These are phyloP conservation scores for Platygyra sinensis DNA, from an alignment of 64 coral and sea anemone genomes.

Conservation along the genomic window DNA sequence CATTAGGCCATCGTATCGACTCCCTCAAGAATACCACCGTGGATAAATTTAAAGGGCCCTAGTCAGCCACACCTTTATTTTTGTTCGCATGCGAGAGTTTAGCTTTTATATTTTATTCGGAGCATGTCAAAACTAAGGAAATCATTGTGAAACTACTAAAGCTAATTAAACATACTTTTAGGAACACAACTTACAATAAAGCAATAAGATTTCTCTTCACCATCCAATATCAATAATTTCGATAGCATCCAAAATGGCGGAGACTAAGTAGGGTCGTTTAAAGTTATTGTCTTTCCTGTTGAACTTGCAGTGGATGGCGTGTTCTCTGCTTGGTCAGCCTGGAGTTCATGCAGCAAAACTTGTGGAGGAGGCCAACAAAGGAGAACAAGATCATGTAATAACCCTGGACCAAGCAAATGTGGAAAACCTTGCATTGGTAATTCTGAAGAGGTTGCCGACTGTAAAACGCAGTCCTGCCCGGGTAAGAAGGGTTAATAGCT, in stretches of 20 bases:
- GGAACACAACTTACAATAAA: too few relatives aligned
- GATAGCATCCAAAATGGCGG: not conserved
- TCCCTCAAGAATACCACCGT: too few relatives aligned
- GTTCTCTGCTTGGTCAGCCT: not conserved
- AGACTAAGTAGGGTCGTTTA: not conserved
- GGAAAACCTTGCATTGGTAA: constrained; percentile 15
- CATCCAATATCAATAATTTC: not conserved
- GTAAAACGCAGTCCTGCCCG: constrained; percentile 15
- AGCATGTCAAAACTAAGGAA: too few relatives aligned
- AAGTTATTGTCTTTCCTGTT: too few relatives aligned
- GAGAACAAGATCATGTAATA: constrained; percentile 13
- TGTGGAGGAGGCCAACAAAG: constrained; percentile 7
- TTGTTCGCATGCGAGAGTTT: too few relatives aligned
- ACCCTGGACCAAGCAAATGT: constrained; percentile 42
- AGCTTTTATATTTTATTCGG: too few relatives aligned
- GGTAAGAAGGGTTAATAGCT: not conserved
- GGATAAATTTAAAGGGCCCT: too few relatives aligned
- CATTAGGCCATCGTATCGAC: too few relatives aligned
- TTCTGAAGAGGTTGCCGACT: not conserved
- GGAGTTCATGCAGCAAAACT: constrained; percentile 7
- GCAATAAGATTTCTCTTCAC: too few relatives aligned
- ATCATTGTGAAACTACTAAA: too few relatives aligned
- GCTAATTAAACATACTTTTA: too few relatives aligned
- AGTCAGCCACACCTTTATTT: too few relatives aligned
- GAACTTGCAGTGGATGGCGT: constrained; percentile 19